Percentiles rank a stretch among this genome's conserved stretches.
Conservation (phyloP, 2,888 invertebrate species). For the Rhaphigaster nebulosa region DNA sequence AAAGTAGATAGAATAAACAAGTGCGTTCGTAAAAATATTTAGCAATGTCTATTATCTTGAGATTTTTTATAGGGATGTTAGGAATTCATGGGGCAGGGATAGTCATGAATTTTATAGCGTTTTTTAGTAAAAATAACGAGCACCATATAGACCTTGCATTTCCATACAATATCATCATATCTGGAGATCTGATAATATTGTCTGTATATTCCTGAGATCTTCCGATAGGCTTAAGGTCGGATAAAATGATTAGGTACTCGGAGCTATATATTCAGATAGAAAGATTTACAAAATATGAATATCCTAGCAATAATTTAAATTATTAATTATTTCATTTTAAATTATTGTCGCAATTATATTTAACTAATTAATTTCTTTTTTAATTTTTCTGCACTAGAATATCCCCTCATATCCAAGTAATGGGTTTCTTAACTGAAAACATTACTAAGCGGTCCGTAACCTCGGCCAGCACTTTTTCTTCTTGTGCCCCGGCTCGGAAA, state of each 20-base stretch:
- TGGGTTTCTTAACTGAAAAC: conserved; percentile 8
- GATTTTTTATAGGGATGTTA: not conserved
- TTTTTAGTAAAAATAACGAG: not conserved
- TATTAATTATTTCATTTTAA: not conserved
- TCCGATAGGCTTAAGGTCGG: not conserved
- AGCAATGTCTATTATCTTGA: no score
- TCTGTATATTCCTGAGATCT: not conserved
- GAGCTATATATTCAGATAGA: not conserved
- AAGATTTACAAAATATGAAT: not conserved
- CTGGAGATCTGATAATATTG: not conserved
- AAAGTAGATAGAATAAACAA: no score
- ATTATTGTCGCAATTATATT: not conserved
- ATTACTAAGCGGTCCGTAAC: not conserved
- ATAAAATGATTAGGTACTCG: not conserved
- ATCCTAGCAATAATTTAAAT: no score
- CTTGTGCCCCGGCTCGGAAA: conserved; percentile 3
- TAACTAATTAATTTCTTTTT: not conserved
- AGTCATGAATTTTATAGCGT: not conserved
- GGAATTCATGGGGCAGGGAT: not conserved
- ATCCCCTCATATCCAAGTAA: not conserved
- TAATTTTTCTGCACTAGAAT: not conserved
- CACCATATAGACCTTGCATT: not conserved
- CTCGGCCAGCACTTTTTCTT: conserved; percentile 1
- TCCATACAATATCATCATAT: not conserved
- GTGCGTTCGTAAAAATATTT: no score